Evolutionary conservation across 1,140 invertebrate species (phyloP).

Genomic region (Neomicropteryx cornuta): DNA sequence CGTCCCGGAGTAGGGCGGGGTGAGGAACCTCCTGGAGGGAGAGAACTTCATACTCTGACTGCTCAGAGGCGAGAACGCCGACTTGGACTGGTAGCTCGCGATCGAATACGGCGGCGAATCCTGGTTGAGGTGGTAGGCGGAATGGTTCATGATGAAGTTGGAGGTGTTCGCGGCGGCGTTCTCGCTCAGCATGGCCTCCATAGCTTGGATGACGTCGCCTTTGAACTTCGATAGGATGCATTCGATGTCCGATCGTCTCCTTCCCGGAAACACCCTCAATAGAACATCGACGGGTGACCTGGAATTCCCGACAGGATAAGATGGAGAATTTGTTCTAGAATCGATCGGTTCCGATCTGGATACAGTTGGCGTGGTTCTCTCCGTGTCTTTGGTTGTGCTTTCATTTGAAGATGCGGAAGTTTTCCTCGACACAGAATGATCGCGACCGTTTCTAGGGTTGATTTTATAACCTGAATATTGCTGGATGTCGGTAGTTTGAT

Average conservation of each 20-base stretch:
- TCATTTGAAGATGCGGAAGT: no score
- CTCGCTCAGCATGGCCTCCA: conserved; percentile 74
- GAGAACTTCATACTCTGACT: conserved; percentile 43
- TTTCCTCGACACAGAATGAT: no score
- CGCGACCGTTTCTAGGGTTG: no score
- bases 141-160: conserved; percentile 6
- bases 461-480: no score
- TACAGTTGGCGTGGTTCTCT: conserved; percentile 4
- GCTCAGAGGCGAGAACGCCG: conserved; percentile 63
- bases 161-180: conserved; percentile 32
- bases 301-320: no score
- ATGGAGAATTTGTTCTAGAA: no score
- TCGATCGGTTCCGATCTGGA: no score
- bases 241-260: conserved; percentile 73
- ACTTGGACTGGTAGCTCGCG: conserved; percentile 37
- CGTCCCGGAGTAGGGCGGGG: conserved; percentile 67
- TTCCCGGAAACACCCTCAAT: conserved; percentile 68
- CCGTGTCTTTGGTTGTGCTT: conserved; percentile 9
- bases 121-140: conserved; percentile 24
- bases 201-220: conserved; percentile 81
- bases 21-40: conserved; percentile 55
- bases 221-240: conserved; percentile 63
- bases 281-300: conserved; percentile 38
- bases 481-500: no score
- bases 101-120: conserved; percentile 29